Evolutionary conservation across 2,888 invertebrate genomes (phyloP), one percentile per base, ranked within the genome.

Genomic region (Diaphora mendica): DNA sequence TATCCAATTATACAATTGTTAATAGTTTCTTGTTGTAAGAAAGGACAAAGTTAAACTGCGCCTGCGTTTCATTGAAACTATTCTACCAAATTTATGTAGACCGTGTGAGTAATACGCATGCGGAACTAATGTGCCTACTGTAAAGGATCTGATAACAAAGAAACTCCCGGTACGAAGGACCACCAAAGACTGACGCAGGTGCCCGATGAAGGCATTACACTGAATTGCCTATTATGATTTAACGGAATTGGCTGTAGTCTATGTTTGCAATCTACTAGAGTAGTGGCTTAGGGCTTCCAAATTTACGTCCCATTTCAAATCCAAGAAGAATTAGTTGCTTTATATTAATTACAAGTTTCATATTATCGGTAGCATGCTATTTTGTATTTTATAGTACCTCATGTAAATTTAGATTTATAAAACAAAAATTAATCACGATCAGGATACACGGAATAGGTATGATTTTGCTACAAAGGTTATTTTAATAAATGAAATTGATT

Each of bases 191-290:
- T 79, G 85, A 83, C 88, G 88, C 93, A 94, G 93, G 94, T 94
- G 93, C 88, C 86, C 92, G 89, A 94, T 94, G 93, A 94, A 94
- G 94, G 93, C 92, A 95, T 95, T 93, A 94, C 89, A 88, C 89
- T 88, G 92, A 93, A 92, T 91, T 90, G 88, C 84, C 93, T 87
- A 94, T 94, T 94, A 93, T 92, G 92, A 94, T 93, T 93, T 91
- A 91, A 86, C 87, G 87, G 89, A 91, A 92, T 91, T 89, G 90
- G 81, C 79, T 79, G 80, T 87, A 88, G 91, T 91, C 91, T 90
- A 88, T 91, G 91, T 93, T 93, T 93, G 93, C 91, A 91, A 94
- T 93, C 93, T 92, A 87, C 88, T 87, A 82, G 83, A 92, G 91
- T 87, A 88, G 87, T 73, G 39, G 51, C 42, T 75, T 77, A 83